Evolutionary conservation across 2,113 vertebrate genomes (phyloP), one percentile per base, ranked within the genome.

Genomic region (Indicator maculatus): DNA sequence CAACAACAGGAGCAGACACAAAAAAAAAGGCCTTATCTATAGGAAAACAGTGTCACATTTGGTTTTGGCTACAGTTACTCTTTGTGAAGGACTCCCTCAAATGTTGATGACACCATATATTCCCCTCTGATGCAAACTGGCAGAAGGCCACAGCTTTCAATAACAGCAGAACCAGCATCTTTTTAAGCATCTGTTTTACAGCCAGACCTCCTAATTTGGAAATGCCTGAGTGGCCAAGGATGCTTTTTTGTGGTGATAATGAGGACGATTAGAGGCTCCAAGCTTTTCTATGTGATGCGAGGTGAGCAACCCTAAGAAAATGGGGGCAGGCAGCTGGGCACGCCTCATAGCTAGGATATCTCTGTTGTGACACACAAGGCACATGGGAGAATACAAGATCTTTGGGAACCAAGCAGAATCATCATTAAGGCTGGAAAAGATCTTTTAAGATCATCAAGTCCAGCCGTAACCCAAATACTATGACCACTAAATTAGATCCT

Each of bases 121-220:
- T 70, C 50, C 71, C 74, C 73, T 70, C 61, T 28, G 45, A 65
- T n/a, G 67, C 24, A 70, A 58, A 45, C 63, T 86, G 88, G 91
- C 85, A 83, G 88, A 13, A 33, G 72, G 77, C 72, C 85, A 87
- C 11, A 16, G 36, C 59, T 76, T 61, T 36, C 64, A 33, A 3
- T 5, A 78, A 52, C 27, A 75, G 81, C 80, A 83, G 41, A 52
- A 70, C 58, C 64, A 86, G 67, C 81, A 86, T 52, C 52, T 89
- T 91, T 70, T 36, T 67, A 61, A 86, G 81, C 81, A 75, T 39
- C 76, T 66, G 44, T 38, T 72, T 28, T 38, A 63, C 74, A 81
- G 33, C 24, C 21, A 53, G 61, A 73, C 52, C 86, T 89, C 73
- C 82, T 16, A 76, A 66, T 52, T 63, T 74, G 63, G 66, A 74